Evolutionary conservation across 92 coral and sea anemone species (phyloP), one percentile per base, ranked within the genome.

Genomic region (Heteractis magnifica): DNA sequence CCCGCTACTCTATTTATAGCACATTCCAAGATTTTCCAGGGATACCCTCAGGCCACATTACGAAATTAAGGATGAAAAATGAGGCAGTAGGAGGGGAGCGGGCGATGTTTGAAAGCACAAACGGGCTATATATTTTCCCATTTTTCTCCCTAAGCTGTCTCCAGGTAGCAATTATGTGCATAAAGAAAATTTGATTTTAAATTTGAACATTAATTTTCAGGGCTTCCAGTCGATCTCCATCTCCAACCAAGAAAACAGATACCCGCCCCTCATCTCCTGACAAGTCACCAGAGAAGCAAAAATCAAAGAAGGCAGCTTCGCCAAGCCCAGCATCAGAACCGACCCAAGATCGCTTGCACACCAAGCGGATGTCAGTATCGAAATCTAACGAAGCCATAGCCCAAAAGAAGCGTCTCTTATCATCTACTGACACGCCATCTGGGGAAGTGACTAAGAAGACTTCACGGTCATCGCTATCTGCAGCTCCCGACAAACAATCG

Each of bases 231-330:
- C 56, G 34, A 16, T 58, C 74, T 56, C 51, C 86, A 20, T 44
- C 62, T 34, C 59, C 86, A 21, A 6, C 86, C 60, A 82, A 62
- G 77, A 73, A 73, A 51, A 71, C 80, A 16, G 79, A 82, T n/a
- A 49, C 70, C 26, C 77, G 86, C 3, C 60, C 86, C 8, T 21
- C 79, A 51, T 71, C 86, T 19, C 80, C 86, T 4, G 80, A 73
- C 23, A 82, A 82, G 51, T 56, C 79, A 11, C 79, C 78, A 14
- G 85, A 82, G 77, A 71, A 72, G 48, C 70, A 18, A 62, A 62
- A 62, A 62, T 1, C 70, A 4, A 72, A 55, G 41, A 80, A 80
- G 55, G 9, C 59, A 6, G 3, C 76, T 4, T 49, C 75, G n/a
- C 76, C 71, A 21, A 80, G 83, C 75, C 83, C 75, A 80, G 52